Conservation (phyloP, 2,888 invertebrate species). For the Phortica magna region DNA sequence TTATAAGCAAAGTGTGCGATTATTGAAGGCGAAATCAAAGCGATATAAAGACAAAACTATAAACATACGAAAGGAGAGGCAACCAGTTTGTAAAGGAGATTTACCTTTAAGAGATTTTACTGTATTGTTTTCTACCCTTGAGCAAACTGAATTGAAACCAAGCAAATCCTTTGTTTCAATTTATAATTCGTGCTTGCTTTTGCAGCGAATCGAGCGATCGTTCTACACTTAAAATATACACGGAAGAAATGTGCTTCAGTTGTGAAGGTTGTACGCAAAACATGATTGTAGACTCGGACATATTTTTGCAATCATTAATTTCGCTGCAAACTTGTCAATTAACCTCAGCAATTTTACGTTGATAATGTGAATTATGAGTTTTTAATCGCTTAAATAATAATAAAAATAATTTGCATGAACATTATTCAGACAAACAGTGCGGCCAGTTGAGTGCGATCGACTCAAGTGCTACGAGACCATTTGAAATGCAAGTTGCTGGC, state of each 20-base stretch:
- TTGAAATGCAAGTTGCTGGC: not conserved
- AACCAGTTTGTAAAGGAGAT: too few species aligned
- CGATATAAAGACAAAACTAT: too few species aligned
- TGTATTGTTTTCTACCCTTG: too few species aligned
- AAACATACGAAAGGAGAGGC: too few species aligned
- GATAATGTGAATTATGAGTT: conserved; percentile 74
- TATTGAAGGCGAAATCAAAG: too few species aligned
- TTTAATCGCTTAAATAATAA: conserved; percentile 69
- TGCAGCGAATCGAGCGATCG: not conserved
- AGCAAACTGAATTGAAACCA: too few species aligned
- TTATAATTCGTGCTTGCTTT: not conserved
- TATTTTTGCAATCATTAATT: conserved; percentile 29
- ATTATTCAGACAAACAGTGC: not conserved
- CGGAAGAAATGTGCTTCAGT: conserved; percentile 4
- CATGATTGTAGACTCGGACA: not conserved
- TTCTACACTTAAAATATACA: not conserved
- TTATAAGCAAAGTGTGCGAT: too few species aligned
- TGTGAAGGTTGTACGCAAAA: conserved; percentile 26
- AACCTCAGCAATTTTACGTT: conserved; percentile 55
- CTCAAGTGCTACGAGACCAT: not conserved
- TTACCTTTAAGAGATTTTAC: too few species aligned
- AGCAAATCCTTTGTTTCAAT: not conserved
- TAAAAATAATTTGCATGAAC: conserved; percentile 1
- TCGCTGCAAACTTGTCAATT: conserved; percentile 27
- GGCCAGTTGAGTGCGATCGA: not conserved